These are phyloP conservation scores for Netelia inedita DNA, from an alignment of 2,888 invertebrate genomes.

Conservation along the genomic window DNA sequence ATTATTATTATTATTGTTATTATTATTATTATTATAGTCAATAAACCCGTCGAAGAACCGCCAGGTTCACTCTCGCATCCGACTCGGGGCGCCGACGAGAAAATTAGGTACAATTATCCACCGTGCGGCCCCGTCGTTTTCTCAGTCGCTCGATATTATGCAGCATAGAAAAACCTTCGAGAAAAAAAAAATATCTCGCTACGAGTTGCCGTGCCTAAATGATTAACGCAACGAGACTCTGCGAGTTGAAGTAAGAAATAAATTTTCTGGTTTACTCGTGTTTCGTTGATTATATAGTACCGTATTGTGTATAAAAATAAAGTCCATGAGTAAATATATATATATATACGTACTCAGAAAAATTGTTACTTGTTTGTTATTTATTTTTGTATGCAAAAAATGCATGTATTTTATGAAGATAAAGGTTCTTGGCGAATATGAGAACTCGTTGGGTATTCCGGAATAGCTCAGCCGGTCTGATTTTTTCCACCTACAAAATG, in stretches of 20 bases:
- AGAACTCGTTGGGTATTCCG: too few species aligned
- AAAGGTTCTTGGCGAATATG: too few species aligned
- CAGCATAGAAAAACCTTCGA: slow-evolving; percentile 7
- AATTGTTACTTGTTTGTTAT: too few species aligned
- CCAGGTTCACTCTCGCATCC: background rate
- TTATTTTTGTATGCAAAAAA: too few species aligned
- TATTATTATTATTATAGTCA: slow-evolving; percentile 43
- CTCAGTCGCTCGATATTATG: background rate
- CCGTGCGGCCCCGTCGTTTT: slow-evolving; percentile 18
- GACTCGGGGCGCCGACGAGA: background rate
- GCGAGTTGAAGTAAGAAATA: background rate
- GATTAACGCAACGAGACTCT: background rate
- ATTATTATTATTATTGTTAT: background rate
- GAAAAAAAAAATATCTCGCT: background rate
- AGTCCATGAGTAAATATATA: too few species aligned
- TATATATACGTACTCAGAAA: too few species aligned
- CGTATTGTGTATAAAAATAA: too few species aligned
- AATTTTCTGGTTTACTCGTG: background rate
- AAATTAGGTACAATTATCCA: slow-evolving; percentile 49
- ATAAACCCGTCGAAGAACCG: slow-evolving; percentile 53
- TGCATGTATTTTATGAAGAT: too few species aligned
- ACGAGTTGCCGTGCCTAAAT: background rate
- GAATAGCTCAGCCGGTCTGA: background rate
- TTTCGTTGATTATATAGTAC: too few species aligned
- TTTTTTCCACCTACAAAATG: slow-evolving; percentile 43